Evolutionary conservation across 1,140 invertebrate genomes (phyloP).

Genomic region (Lineus longissimus): DNA sequence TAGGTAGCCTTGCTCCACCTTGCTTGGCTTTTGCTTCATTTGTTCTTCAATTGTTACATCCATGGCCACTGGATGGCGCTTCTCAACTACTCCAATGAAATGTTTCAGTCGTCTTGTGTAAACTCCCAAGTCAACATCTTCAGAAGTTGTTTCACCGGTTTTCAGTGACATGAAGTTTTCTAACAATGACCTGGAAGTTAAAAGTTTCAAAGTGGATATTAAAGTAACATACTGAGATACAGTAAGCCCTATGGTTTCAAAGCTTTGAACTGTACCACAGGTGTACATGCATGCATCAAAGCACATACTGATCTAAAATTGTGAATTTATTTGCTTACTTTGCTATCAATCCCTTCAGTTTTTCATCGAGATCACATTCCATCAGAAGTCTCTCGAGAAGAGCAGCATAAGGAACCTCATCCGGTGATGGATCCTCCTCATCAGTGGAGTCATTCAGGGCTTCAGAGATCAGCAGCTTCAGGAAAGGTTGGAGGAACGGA

Average conservation of each 20-base stretch:
- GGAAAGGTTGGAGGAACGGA: conserved; percentile 22
- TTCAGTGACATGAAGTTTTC: conserved; percentile 23
- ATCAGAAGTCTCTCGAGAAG: conserved; percentile 23
- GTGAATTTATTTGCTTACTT: too few species aligned
- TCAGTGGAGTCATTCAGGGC: conserved; percentile 30
- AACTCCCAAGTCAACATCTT: conserved; percentile 19
- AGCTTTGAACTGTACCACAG: too few species aligned
- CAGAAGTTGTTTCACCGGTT: conserved; percentile 9
- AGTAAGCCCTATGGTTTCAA: too few species aligned
- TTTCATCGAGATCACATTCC: not conserved
- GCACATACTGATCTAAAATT: too few species aligned
- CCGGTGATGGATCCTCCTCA: not conserved
- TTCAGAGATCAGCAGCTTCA: conserved; percentile 30
- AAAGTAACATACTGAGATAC: too few species aligned
- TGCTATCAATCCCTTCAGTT: conserved; percentile 5
- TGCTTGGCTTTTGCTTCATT: conserved; percentile 7
- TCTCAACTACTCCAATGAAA: conserved; percentile 29
- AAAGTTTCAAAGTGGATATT: not conserved
- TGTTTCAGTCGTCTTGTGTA: conserved; percentile 22
- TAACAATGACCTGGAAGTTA: conserved; percentile 24
- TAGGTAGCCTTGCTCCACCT: not conserved
- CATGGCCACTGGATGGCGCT: conserved; percentile 28
- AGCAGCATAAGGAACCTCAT: conserved; percentile 15
- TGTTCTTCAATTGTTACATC: conserved; percentile 28
- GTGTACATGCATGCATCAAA: too few species aligned